Percentiles rank a stretch among this genome's conserved stretches.
These are phyloP conservation scores for Echinarachnius parma DNA, from an alignment of 53 echinoderm and acorn worm species.

Conservation along the genomic window DNA sequence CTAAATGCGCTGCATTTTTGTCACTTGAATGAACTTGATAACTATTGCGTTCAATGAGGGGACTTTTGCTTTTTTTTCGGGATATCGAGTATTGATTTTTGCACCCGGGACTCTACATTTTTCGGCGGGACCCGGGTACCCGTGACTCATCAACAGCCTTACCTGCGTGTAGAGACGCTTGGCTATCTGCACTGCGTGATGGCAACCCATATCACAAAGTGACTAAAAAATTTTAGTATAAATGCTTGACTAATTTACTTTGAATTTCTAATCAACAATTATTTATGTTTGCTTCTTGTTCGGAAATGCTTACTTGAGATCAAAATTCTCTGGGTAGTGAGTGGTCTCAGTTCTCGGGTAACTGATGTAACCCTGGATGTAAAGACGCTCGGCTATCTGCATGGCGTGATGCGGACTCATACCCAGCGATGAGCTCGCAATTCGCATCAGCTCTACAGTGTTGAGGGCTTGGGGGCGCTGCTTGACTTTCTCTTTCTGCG, in stretches of 20 bases:
- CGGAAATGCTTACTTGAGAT: slow-evolving; percentile 67
- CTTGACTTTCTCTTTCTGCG: slow-evolving; percentile 85
- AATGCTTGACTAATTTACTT: too few relatives aligned
- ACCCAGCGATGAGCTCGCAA: slow-evolving; percentile 81
- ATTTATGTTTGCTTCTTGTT: not conserved
- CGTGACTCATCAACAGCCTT: too few relatives aligned
- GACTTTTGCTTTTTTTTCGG: too few relatives aligned
- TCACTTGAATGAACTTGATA: too few relatives aligned
- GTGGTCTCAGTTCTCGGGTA: slow-evolving; percentile 97
- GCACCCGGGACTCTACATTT: too few relatives aligned
- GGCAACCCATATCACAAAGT: slow-evolving; percentile 92
- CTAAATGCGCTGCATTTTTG: too few relatives aligned
- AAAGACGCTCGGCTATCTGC: slow-evolving; percentile 96
- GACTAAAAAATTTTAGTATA: too few relatives aligned
- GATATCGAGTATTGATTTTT: too few relatives aligned
- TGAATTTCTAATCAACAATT: not conserved
- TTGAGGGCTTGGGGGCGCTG: slow-evolving; percentile 91
- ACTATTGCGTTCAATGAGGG: too few relatives aligned
- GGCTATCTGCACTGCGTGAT: slow-evolving; percentile 98
- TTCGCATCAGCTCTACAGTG: slow-evolving; percentile 93
- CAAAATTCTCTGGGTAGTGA: slow-evolving; percentile 88
- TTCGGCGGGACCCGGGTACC: too few relatives aligned
- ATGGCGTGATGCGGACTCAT: slow-evolving; percentile 99
- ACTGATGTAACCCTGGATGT: slow-evolving; percentile 96
- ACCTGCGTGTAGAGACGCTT: slow-evolving; percentile 91